Evolutionary conservation across 2,113 vertebrate genomes (phyloP).

Genomic region (Nothocercus julius): DNA sequence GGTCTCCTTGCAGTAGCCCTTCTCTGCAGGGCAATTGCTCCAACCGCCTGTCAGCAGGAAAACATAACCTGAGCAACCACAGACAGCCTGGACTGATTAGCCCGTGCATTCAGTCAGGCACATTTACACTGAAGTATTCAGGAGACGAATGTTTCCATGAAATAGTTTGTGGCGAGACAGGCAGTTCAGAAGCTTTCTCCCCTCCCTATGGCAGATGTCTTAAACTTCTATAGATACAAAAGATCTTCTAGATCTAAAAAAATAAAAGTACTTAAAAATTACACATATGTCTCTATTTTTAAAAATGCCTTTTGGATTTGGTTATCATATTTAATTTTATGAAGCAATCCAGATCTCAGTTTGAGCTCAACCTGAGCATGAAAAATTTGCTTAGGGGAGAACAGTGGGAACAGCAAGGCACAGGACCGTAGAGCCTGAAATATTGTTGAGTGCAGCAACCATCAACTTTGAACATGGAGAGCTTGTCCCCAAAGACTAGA

Average conservation of each 20-base stretch:
- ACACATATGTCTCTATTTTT: background rate
- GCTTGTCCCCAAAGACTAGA: background rate
- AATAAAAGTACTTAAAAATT: background rate
- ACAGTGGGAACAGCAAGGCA: background rate
- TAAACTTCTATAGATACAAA: background rate
- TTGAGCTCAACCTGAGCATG: background rate
- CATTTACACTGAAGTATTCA: background rate
- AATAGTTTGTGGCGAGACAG: background rate
- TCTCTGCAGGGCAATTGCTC: slow-evolving; percentile 5
- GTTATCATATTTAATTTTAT: background rate
- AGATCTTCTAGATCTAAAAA: background rate
- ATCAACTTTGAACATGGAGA: background rate
- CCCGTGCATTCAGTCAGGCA: background rate
- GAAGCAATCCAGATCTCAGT: background rate
- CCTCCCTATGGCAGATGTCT: background rate
- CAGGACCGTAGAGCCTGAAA: background rate
- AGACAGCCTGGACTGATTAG: slow-evolving; percentile 13
- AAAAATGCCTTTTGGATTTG: background rate
- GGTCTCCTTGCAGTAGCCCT: slow-evolving; percentile 39
- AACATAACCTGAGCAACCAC: slow-evolving; percentile 24
- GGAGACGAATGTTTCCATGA: background rate
- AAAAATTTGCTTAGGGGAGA: background rate
- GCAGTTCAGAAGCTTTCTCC: background rate
- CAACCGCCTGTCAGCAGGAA: background rate
- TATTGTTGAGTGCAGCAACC: background rate